Conservation (phyloP, 2,113 vertebrate species). For the Zingel zingel region DNA sequence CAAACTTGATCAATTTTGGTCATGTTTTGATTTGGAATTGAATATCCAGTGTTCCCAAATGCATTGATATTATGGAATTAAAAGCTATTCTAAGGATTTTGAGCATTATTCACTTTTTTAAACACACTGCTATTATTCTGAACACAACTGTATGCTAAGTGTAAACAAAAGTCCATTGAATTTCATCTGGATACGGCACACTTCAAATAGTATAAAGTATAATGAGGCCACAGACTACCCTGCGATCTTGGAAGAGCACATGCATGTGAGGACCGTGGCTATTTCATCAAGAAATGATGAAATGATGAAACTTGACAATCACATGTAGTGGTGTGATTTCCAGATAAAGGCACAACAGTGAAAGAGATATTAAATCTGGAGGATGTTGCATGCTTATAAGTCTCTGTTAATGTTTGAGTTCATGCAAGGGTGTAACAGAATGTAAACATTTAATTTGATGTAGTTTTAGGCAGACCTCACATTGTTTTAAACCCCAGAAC, state of each 20-base stretch:
- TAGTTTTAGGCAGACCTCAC: neutral
- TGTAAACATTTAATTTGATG: neutral
- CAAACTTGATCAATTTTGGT: too few relatives aligned
- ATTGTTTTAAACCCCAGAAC: conserved; percentile 39
- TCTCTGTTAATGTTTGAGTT: neutral
- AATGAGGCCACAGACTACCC: neutral
- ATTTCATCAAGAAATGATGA: neutral
- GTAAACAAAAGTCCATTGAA: neutral
- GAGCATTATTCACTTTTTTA: too few relatives aligned
- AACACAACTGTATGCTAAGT: neutral
- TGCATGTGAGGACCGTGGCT: neutral
- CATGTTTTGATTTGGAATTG: too few relatives aligned
- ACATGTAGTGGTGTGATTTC: neutral
- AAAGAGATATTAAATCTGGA: neutral
- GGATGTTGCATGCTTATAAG: neutral
- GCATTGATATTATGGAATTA: too few relatives aligned
- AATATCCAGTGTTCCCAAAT: too few relatives aligned
- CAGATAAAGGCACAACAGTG: neutral
- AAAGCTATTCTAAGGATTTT: too few relatives aligned
- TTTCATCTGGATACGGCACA: neutral
- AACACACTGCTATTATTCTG: too few relatives aligned
- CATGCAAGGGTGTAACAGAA: neutral
- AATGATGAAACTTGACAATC: neutral
- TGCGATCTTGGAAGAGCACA: neutral
- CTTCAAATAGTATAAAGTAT: neutral